phyloP scores from a whole-genome alignment of 2,113 vertebrate species.

The Fukomys damarensis region DNA sequence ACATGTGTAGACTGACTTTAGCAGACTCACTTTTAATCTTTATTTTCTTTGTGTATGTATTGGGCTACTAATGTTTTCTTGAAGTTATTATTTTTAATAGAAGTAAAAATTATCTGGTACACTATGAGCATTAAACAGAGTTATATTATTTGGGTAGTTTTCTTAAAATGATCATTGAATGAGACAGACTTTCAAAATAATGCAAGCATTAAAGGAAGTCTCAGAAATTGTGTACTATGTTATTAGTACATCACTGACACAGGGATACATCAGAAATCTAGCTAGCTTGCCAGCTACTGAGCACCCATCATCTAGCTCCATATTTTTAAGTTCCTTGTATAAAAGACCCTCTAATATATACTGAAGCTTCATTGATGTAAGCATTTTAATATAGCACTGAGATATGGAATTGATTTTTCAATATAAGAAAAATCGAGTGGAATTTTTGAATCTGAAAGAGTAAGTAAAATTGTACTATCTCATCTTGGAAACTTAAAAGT shows the following conservation, averaged over 20 bases:
- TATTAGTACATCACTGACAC: not conserved
- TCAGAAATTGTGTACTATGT: not conserved
- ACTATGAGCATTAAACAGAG: too few relatives aligned
- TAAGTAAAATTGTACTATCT: not conserved
- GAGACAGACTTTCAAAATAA: too few relatives aligned
- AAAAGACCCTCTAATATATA: not conserved
- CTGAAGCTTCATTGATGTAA: not conserved
- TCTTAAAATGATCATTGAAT: too few relatives aligned
- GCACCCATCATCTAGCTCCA: not conserved
- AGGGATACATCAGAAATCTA: not conserved
- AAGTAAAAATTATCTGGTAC: too few relatives aligned
- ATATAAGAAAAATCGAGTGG: not conserved
- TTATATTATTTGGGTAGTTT: too few relatives aligned
- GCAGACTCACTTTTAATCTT: not conserved
- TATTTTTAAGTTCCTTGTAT: not conserved
- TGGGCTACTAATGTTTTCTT: not conserved
- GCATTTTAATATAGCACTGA: not conserved
- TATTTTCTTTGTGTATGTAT: not conserved
- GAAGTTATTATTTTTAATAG: too few relatives aligned
- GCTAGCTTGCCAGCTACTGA: too few relatives aligned
- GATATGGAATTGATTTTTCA: not conserved
- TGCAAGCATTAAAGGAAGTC: not conserved
- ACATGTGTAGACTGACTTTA: not conserved
- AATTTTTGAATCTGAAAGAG: not conserved
- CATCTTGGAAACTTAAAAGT: not conserved